Percentiles rank a stretch among this genome's conserved stretches.
Conservation (phyloP, 1,140 invertebrate genomes). For the Drosophila littoralis region DNA sequence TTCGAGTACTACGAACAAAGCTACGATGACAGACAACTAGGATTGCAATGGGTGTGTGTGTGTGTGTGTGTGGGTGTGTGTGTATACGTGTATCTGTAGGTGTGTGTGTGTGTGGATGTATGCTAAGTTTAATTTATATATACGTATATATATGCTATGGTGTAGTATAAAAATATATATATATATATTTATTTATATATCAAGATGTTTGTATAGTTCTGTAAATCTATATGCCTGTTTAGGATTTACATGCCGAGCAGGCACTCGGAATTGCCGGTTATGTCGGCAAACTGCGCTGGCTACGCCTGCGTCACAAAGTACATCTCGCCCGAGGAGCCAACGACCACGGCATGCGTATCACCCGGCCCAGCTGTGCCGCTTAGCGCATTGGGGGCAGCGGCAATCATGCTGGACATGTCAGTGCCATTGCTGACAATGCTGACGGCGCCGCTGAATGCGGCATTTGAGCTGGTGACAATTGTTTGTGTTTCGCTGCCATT, state of each 20-base stretch:
- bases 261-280: slow-evolving; percentile 53
- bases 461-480: slow-evolving; percentile 26
- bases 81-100: not conserved
- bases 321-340: slow-evolving; percentile 70
- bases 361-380: slow-evolving; percentile 22
- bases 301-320: slow-evolving; percentile 82
- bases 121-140: slow-evolving; percentile 32
- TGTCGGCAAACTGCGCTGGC: slow-evolving; percentile 68
- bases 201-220: not conserved
- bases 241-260: slow-evolving; percentile 70
- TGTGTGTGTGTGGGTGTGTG: slow-evolving; percentile 22
- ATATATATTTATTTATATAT: slow-evolving; percentile 22
- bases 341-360: slow-evolving; percentile 66
- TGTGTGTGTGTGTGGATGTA: slow-evolving; percentile 39
- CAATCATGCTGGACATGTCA: slow-evolving; percentile 64
- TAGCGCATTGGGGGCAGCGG: slow-evolving; percentile 30
- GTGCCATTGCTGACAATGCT: slow-evolving; percentile 74
- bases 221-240: slow-evolving; percentile 21
- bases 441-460: slow-evolving; percentile 65
- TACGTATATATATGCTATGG: slow-evolving; percentile 37
- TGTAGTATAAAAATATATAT: slow-evolving; percentile 75
- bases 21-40: slow-evolving; percentile 63
- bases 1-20: slow-evolving; percentile 62
- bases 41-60: slow-evolving; percentile 50
- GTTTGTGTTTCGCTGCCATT: slow-evolving; percentile 17